Evolutionary conservation across 2,797 vertebrate genomes (phyloP).

Genomic region (Gadopsis bispinosus): DNA sequence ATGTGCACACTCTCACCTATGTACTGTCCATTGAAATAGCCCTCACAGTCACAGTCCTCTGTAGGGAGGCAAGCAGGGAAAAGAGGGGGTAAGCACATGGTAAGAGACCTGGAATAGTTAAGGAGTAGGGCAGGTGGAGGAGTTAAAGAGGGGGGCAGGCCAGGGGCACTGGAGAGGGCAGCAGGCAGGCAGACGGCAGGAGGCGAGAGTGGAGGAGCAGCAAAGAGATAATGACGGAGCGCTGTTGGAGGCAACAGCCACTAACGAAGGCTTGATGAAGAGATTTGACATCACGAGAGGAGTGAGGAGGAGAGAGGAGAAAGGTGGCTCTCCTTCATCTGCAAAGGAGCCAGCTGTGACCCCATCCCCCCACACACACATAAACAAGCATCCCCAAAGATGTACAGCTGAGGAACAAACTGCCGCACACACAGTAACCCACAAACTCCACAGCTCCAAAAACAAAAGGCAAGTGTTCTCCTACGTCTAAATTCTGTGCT

Average conservation of each 20-base stretch:
- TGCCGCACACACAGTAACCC: slow-evolving; percentile 11
- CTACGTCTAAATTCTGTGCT: not conserved
- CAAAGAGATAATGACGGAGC: slow-evolving; percentile 45
- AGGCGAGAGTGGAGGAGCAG: slow-evolving; percentile 49
- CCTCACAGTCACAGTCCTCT: slow-evolving; percentile 98
- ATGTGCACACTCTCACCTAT: slow-evolving; percentile 92
- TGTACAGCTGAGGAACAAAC: slow-evolving; percentile 32
- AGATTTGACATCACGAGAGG: slow-evolving; percentile 28
- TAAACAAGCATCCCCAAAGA: slow-evolving; percentile 33
- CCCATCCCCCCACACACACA: slow-evolving; percentile 20
- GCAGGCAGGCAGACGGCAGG: slow-evolving; percentile 66
- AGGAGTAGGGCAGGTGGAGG: slow-evolving; percentile 39
- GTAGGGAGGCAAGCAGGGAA: slow-evolving; percentile 86
- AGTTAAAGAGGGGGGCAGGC: slow-evolving; percentile 38
- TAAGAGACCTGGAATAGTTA: slow-evolving; percentile 73
- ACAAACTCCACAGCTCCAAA: slow-evolving; percentile 2
- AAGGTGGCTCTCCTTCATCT: slow-evolving; percentile 18
- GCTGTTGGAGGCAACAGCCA: slow-evolving; percentile 44
- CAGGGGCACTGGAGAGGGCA: slow-evolving; percentile 43
- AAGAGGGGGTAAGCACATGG: slow-evolving; percentile 81
- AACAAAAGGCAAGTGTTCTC: not conserved
- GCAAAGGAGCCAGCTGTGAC: slow-evolving; percentile 41
- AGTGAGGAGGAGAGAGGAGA: slow-evolving; percentile 19
- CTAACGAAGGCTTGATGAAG: slow-evolving; percentile 40
- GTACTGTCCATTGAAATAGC: slow-evolving; percentile 95